Evolutionary conservation across 2,113 vertebrate species (phyloP), one percentile per base, ranked within the genome.

Genomic region (Pica pica): DNA sequence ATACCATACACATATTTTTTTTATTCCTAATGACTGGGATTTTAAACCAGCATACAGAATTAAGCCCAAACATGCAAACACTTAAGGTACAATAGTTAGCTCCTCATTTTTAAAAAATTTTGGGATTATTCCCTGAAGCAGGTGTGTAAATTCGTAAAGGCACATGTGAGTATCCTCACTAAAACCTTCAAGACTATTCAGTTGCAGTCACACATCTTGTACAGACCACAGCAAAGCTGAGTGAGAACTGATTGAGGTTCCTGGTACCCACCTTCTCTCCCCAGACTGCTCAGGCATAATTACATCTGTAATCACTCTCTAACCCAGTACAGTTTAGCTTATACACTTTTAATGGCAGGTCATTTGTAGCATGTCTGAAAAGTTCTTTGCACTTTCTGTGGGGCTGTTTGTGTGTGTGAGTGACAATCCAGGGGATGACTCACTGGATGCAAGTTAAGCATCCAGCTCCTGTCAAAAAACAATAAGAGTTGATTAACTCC

Each of bases 401-500:
- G 31, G 68, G 61, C 80, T 89, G 56, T 67, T 77, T 49, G 33
- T 5, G 0, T 41, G 53, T 52, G 50, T 3, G 5, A 53, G 73
- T 4, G 52, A 46, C 77, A 90, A 71, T 44, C 11, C 42, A 56
- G 56, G 69, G 56, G 37, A 64, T 92, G 90, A 86, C 64, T 90
- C 88, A 89, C 47, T 81, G 86, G 6, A 37, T 80, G 49, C 60
- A 26, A 95, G 68, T 83, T 75, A 93, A 90, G 93, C 49, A 79
- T 49, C 83, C 88, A 79, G 46, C 69, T 93, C 86, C 87, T 75
- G 89, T 56, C 0, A 3, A 92, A 93, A 93, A 85, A 89, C 83
- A 93, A 6, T 95, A 37, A 52, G 89, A 89, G 76, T 24, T 89
- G 90, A 94, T 93, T 96, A 93, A 90, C 73, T 93, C 64, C 56